Evolutionary conservation across 2,888 invertebrate genomes (phyloP).

Genomic region (Plusia festucae): DNA sequence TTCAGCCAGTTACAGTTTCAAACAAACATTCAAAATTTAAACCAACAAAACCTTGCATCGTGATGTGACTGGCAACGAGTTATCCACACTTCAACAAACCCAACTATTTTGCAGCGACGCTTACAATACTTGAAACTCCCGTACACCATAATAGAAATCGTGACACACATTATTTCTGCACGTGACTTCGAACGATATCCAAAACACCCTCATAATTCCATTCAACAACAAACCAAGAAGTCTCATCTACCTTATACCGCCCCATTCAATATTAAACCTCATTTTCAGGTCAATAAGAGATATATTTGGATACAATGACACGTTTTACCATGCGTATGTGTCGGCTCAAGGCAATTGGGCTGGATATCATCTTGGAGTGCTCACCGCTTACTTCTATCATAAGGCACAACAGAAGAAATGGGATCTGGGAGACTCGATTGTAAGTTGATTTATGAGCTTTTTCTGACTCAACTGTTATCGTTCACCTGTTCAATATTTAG

Average conservation of each 20-base stretch:
- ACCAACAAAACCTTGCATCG: background rate
- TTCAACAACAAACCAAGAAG: constrained; percentile 4
- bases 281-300: constrained; percentile 80
- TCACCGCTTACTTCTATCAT: constrained; percentile 85
- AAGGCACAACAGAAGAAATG: constrained; percentile 82
- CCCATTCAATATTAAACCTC: constrained; percentile 14
- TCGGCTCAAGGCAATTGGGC: constrained; percentile 87
- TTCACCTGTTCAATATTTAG: background rate
- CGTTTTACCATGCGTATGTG: constrained; percentile 86
- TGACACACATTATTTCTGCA: constrained; percentile 49
- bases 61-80: background rate
- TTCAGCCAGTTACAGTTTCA: background rate
- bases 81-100: constrained; percentile 14
- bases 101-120: constrained; percentile 25
- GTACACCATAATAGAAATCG: constrained; percentile 50
- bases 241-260: background rate
- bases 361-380: constrained; percentile 84
- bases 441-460: constrained; percentile 59
- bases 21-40: background rate
- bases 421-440: constrained; percentile 79
- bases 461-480: background rate
- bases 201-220: constrained; percentile 38
- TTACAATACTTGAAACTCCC: constrained; percentile 37
- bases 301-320: constrained; percentile 85
- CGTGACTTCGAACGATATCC: constrained; percentile 47